These are phyloP conservation scores for Ammodytes dubius DNA, from an alignment of 2,113 vertebrate species.

Conservation along the genomic window DNA sequence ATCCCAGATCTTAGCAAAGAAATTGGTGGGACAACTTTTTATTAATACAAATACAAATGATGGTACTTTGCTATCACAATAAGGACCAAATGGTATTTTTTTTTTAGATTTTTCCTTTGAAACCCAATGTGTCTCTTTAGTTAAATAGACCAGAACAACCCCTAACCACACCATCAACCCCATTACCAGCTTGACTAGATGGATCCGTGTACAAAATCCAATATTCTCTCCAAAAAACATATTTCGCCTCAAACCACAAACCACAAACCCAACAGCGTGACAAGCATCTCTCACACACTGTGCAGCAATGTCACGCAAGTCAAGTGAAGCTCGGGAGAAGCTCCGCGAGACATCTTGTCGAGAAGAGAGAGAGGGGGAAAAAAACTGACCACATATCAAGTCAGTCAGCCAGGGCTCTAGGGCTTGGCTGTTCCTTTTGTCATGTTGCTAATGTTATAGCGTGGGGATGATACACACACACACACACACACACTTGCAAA, in stretches of 20 bases:
- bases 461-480: not conserved
- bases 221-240: not conserved
- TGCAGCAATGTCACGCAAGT: conserved; percentile 56
- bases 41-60: not conserved
- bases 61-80: no score
- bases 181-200: conserved; percentile 11
- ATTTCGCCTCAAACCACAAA: conserved; percentile 21
- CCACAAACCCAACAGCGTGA: conserved; percentile 27
- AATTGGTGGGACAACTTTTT: no score
- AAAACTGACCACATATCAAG: conserved; percentile 62
- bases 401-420: conserved; percentile 23
- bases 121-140: not conserved
- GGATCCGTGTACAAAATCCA: conserved; percentile 35
- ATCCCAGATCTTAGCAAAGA: no score
- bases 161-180: not conserved
- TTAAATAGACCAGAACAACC: not conserved
- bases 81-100: no score
- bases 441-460: conserved; percentile 33
- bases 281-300: conserved; percentile 37
- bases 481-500: no score
- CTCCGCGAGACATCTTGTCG: conserved; percentile 57
- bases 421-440: conserved; percentile 61
- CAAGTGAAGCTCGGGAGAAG: conserved; percentile 34
- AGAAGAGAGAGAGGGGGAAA: not conserved
- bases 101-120: not conserved